A percentile compares a stretch with the other conserved stretches of the same genome.
These are phyloP conservation scores for Adelognathus sp. DNA, from an alignment of 2,888 invertebrate genomes.

Conservation along the genomic window DNA sequence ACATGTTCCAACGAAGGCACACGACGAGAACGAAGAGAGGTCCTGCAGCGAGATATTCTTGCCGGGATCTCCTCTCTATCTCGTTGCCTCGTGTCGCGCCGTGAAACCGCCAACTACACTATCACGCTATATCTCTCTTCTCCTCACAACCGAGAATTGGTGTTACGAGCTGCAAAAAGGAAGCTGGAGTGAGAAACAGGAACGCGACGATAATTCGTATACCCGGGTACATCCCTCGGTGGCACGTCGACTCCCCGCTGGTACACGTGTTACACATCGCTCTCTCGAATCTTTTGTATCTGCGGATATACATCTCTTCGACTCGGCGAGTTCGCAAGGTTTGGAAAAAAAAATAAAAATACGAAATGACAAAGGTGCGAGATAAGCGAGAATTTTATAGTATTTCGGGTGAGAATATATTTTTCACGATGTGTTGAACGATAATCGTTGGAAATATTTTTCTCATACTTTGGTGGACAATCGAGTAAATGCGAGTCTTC, in stretches of 20 bases:
- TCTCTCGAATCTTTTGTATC: background rate
- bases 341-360: slow-evolving; percentile 13
- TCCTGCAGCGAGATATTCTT: background rate
- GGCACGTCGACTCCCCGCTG: slow-evolving; percentile 33
- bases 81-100: slow-evolving; percentile 5
- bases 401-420: background rate
- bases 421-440: too few species aligned
- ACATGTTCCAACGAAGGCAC: slow-evolving; percentile 4
- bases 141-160: slow-evolving; percentile 23
- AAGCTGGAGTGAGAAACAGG: slow-evolving; percentile 24
- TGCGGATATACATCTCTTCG: background rate
- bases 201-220: slow-evolving; percentile 48
- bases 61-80: slow-evolving; percentile 19
- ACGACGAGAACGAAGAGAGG: background rate
- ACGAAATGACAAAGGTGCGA: background rate
- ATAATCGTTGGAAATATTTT: too few species aligned
- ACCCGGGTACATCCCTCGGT: slow-evolving; percentile 34
- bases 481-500: too few species aligned
- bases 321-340: background rate
- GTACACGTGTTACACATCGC: slow-evolving; percentile 37
- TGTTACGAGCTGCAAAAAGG: background rate
- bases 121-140: slow-evolving; percentile 6
- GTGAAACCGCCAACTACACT: slow-evolving; percentile 1
- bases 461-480: too few species aligned
- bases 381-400: slow-evolving; percentile 1